Evolutionary conservation across 2,797 vertebrate genomes (phyloP).

Genomic region (Arnoldichthys spilopterus): DNA sequence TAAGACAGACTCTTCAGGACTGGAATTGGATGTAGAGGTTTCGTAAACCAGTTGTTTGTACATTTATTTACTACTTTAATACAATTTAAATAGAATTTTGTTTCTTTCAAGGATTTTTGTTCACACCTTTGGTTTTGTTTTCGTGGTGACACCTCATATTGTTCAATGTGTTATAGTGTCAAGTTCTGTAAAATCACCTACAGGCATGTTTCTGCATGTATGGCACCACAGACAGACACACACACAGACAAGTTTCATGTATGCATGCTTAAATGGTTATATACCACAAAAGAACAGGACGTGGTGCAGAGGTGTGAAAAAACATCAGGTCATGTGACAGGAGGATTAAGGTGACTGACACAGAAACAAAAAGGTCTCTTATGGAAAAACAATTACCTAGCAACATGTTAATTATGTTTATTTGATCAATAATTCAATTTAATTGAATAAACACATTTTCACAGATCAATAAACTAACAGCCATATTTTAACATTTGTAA

Average conservation of each 20-base stretch:
- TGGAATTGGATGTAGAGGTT: too few species aligned
- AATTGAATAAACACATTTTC: too few species aligned
- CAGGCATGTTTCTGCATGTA: background rate
- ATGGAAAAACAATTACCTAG: too few species aligned
- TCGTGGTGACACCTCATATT: background rate
- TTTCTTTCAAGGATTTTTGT: slow-evolving; percentile 8
- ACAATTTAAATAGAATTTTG: background rate
- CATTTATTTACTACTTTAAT: too few species aligned
- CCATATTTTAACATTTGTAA: too few species aligned
- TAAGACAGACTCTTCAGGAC: too few species aligned
- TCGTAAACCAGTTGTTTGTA: too few species aligned
- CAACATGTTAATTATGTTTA: too few species aligned
- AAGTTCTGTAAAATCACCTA: background rate
- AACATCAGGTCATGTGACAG: slow-evolving; percentile 43
- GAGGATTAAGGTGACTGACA: too few species aligned
- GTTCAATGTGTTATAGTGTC: background rate
- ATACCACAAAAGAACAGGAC: slow-evolving; percentile 50
- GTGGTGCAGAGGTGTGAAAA: slow-evolving; percentile 60
- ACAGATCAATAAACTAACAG: too few species aligned
- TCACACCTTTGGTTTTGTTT: background rate
- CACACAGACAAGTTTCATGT: background rate
- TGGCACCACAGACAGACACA: background rate
- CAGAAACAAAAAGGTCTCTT: background rate
- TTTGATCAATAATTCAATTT: too few species aligned
- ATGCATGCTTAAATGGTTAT: background rate